A percentile compares a stretch with the other conserved stretches of the same genome.
Conservation (phyloP, 2,888 invertebrate species). For the Latrodectus hesperus region DNA sequence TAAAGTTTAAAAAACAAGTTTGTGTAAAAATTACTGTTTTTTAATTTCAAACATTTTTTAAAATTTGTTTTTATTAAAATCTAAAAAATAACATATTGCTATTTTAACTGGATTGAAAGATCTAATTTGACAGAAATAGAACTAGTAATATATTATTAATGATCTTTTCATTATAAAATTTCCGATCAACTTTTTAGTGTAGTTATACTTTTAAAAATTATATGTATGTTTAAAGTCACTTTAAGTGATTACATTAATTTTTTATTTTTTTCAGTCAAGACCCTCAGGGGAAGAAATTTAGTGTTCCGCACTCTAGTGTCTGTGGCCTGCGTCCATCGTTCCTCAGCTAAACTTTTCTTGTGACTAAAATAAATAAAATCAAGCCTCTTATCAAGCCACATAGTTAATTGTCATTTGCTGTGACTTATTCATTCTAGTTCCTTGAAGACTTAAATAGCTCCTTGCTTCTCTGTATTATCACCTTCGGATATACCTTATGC, state of each 20-base stretch:
- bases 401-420: conserved; percentile 68
- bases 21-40: no score
- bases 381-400: conserved; percentile 66
- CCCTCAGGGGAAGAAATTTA: conserved; percentile 68
- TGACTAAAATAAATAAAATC: conserved; percentile 49
- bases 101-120: no score
- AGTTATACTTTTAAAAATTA: not conserved
- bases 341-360: conserved; percentile 68
- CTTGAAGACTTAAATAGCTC: conserved; percentile 67
- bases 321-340: conserved; percentile 68
- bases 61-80: no score
- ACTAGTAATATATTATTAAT: no score
- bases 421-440: conserved; percentile 69
- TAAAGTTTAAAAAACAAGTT: no score
- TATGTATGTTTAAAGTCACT: not conserved
- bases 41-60: no score
- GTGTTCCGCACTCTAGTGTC: conserved; percentile 69
- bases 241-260: not conserved
- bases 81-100: no score
- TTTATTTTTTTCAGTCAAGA: conserved; percentile 59
- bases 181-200: no score
- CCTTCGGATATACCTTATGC: conserved; percentile 47
- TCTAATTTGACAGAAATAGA: no score
- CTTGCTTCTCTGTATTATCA: conserved; percentile 67
- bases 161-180: no score